Evolutionary conservation across 2,797 vertebrate genomes (phyloP).

Genomic region (Pempheris klunzingeri): DNA sequence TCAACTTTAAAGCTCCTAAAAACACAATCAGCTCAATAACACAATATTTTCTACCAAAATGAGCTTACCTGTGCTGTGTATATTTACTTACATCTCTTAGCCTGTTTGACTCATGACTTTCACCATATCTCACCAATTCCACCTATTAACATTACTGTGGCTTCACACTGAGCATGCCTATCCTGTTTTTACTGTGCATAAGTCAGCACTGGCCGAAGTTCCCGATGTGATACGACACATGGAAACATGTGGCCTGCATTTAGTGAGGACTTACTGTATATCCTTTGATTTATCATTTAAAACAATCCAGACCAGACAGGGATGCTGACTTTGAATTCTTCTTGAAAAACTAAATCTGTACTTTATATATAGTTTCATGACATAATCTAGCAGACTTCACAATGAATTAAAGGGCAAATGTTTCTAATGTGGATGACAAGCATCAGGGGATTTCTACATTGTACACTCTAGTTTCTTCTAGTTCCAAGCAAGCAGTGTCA

Average conservation of each 20-base stretch:
- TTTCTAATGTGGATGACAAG: background rate
- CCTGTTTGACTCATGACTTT: too few relatives aligned
- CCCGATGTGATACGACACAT: background rate
- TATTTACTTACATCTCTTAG: background rate
- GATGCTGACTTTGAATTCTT: background rate
- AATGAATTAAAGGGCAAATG: background rate
- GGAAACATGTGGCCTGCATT: background rate
- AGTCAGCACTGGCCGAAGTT: background rate
- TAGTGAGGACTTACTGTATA: background rate
- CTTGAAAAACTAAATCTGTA: background rate
- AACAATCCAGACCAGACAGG: background rate
- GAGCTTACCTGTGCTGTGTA: background rate
- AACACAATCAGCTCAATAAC: too few relatives aligned
- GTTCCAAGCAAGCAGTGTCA: too few relatives aligned
- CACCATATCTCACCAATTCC: background rate
- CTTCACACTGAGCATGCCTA: too few relatives aligned
- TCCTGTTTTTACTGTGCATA: background rate
- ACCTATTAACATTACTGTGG: too few relatives aligned
- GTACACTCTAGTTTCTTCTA: too few relatives aligned
- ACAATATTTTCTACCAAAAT: too few relatives aligned
- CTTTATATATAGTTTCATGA: background rate
- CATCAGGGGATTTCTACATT: too few relatives aligned
- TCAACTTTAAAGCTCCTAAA: too few relatives aligned
- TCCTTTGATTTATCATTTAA: background rate
- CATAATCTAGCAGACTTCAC: conserved; percentile 1